Conservation (phyloP, 2,888 invertebrate species). For the Apamea epomidion region DNA sequence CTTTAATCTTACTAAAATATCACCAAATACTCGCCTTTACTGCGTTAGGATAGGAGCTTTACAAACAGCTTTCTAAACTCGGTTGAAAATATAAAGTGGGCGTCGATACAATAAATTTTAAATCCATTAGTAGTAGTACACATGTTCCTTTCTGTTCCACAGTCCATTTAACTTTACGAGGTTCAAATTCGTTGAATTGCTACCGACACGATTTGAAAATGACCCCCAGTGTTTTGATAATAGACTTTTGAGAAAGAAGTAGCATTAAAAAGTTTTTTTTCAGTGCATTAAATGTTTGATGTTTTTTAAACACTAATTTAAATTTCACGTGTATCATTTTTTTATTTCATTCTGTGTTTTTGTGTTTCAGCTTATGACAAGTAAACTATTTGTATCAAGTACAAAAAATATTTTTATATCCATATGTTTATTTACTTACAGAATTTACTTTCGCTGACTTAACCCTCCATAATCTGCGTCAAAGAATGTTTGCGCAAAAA, state of each 20-base stretch:
- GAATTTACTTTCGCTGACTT: neutral
- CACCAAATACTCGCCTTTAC: conserved; percentile 36
- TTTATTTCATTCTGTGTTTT: neutral
- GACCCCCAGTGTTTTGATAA: conserved; percentile 65
- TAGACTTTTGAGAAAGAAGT: conserved; percentile 48
- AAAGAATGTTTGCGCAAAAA: conserved; percentile 2
- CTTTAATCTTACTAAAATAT: neutral
- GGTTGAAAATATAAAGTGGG: conserved; percentile 79
- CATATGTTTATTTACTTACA: too few relatives aligned
- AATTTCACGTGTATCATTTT: neutral
- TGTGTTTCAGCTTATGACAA: neutral
- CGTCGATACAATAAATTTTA: conserved; percentile 88
- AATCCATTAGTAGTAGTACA: conserved; percentile 89
- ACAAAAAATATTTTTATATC: neutral
- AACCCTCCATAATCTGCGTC: conserved; percentile 10
- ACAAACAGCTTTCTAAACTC: neutral
- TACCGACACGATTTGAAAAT: conserved; percentile 79
- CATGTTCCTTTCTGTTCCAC: conserved; percentile 85
- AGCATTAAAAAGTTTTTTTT: neutral
- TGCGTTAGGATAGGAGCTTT: conserved; percentile 31
- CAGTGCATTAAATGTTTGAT: neutral
- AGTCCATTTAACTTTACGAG: conserved; percentile 90
- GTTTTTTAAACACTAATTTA: neutral
- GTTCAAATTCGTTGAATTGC: conserved; percentile 88
- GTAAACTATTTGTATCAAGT: neutral